phyloP scores from a whole-genome alignment of 2,113 vertebrate species.

The Sapajus apella region DNA sequence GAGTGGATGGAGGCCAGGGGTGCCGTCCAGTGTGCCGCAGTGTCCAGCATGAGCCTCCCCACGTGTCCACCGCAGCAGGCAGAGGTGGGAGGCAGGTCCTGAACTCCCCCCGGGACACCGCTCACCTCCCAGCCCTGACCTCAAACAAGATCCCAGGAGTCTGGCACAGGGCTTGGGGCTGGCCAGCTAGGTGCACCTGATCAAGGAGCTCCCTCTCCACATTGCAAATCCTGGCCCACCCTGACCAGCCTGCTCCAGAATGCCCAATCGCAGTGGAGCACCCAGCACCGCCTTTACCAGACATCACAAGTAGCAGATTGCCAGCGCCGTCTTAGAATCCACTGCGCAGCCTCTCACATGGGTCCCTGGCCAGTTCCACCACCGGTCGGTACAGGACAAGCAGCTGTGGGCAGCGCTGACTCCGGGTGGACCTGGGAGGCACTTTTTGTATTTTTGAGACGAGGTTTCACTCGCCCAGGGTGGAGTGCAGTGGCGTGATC shows the following conservation, averaged over 20 bases:
- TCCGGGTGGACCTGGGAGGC: fast-evolving
- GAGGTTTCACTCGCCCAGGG: no score
- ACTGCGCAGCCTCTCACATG: neutral
- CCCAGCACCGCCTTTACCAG: fast-evolving
- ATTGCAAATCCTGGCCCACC: neutral
- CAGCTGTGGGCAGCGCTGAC: neutral
- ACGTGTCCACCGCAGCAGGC: fast-evolving
- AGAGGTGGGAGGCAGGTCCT: neutral
- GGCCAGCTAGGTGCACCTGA: fast-evolving
- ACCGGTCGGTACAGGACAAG: neutral
- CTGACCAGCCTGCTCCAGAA: neutral
- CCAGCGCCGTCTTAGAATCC: neutral
- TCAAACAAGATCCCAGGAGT: neutral
- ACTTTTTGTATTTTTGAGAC: neutral
- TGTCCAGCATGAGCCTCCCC: neutral
- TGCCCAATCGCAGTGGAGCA: fast-evolving
- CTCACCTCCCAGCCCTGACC: neutral
- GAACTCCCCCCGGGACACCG: neutral
- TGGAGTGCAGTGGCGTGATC: no score
- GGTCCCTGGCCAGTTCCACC: neutral
- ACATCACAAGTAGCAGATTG: neutral
- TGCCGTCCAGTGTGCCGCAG: fast-evolving
- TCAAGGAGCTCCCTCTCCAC: neutral
- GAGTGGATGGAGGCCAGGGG: fast-evolving
- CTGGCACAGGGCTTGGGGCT: no score